These are phyloP conservation scores for Drosophila acutilabella DNA, from an alignment of 2,888 invertebrate genomes.

Conservation along the genomic window DNA sequence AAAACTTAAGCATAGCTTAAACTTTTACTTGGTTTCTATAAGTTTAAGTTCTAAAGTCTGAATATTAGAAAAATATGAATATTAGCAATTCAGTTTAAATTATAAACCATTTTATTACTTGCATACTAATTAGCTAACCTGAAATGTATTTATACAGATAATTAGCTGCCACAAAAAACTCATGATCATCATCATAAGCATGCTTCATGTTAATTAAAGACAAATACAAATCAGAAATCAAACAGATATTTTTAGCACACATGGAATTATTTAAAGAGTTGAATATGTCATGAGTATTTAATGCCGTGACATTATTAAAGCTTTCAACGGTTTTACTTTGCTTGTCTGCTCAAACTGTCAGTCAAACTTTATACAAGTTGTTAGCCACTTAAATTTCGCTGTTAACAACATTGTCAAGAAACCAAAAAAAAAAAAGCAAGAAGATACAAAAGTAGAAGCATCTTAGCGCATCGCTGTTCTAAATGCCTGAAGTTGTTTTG, in stretches of 20 bases:
- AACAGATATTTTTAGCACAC: neutral
- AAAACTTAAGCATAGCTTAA: neutral
- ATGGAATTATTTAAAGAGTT: constrained; percentile 28
- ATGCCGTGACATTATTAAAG: constrained; percentile 61
- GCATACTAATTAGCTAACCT: constrained; percentile 18
- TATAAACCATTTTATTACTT: neutral
- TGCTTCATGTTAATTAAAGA: constrained; percentile 45
- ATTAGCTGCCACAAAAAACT: constrained; percentile 23
- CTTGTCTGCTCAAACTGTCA: constrained; percentile 59
- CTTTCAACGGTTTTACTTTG: constrained; percentile 38
- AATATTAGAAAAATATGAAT: neutral
- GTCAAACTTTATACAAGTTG: constrained; percentile 71
- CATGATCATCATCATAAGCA: constrained; percentile 1
- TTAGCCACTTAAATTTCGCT: constrained; percentile 75
- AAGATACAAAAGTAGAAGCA: constrained; percentile 20
- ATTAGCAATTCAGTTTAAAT: neutral
- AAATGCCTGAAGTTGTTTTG: constrained; percentile 41
- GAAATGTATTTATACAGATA: constrained; percentile 33
- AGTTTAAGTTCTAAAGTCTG: neutral
- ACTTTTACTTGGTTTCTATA: no score
- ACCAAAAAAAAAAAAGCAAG: neutral
- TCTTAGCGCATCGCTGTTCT: constrained; percentile 35
- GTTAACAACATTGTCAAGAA: constrained; percentile 68
- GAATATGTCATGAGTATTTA: constrained; percentile 39
- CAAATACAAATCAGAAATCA: constrained; percentile 5